Conservation (phyloP, 2,113 vertebrate species). For the Rynchops niger region DNA sequence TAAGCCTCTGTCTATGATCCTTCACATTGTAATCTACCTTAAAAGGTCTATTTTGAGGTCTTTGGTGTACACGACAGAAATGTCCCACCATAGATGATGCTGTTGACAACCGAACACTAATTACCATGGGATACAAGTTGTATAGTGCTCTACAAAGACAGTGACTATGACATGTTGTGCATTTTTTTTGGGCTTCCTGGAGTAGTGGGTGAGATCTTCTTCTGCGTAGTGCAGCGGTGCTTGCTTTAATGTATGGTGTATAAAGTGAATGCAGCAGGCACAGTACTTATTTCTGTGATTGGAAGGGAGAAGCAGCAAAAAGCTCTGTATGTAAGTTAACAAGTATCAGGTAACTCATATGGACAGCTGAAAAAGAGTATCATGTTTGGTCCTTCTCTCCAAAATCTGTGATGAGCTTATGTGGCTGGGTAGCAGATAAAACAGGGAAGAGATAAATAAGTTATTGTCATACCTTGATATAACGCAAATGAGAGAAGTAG, state of each 20-base stretch:
- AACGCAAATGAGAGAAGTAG: neutral
- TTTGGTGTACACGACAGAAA: neutral
- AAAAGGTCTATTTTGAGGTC: neutral
- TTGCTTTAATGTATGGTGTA: neutral
- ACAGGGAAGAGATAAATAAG: neutral
- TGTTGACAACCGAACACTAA: neutral
- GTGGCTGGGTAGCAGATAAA: neutral
- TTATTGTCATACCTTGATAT: neutral
- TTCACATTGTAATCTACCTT: neutral
- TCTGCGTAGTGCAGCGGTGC: neutral
- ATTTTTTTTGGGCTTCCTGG: neutral
- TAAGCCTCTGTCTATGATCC: neutral
- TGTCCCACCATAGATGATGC: neutral
- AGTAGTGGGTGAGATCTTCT: neutral
- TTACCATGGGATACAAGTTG: neutral
- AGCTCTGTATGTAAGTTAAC: neutral
- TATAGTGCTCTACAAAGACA: neutral
- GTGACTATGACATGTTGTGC: rapidly evolving
- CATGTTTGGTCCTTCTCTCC: neutral
- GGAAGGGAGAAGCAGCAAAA: neutral
- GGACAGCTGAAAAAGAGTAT: neutral
- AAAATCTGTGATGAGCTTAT: neutral
- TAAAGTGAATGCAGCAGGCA: neutral
- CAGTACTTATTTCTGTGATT: neutral
- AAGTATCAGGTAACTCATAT: neutral